These are phyloP conservation scores for Luffia ferchaultella DNA, from an alignment of 2,888 invertebrate genomes.

Conservation along the genomic window DNA sequence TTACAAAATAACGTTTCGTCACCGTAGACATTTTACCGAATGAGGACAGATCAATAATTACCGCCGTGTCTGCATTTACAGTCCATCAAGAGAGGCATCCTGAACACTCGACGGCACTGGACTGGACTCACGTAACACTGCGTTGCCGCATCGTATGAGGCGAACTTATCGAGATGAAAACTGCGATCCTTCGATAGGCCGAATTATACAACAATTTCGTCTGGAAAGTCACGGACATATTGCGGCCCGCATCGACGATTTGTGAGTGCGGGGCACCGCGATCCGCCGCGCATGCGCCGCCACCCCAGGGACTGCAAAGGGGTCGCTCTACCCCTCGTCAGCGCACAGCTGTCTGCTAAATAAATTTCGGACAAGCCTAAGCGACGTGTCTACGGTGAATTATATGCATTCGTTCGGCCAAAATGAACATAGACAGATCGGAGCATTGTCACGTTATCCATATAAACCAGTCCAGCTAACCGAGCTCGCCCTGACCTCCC, in stretches of 20 bases:
- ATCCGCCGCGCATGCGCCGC: neutral
- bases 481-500: neutral
- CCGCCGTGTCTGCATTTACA: conserved; percentile 50
- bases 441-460: neutral
- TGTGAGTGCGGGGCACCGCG: neutral
- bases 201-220: conserved; percentile 19
- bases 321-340: neutral
- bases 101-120: conserved; percentile 8
- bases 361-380: too few species aligned
- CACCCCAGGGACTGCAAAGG: neutral
- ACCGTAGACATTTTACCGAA: neutral
- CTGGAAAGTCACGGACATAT: conserved; percentile 24
- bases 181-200: conserved; percentile 8
- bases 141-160: conserved; percentile 34
- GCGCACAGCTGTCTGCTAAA: neutral
- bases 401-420: too few species aligned
- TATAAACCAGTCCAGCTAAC: too few species aligned
- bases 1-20: neutral
- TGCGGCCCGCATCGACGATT: conserved; percentile 20
- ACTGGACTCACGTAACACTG: conserved; percentile 34
- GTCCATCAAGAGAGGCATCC: conserved; percentile 52
- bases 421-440: too few species aligned
- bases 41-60: conserved; percentile 49
- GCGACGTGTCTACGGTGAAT: too few species aligned
- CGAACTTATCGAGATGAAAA: conserved; percentile 8